Percentiles rank a stretch among this genome's conserved stretches.
phyloP scores from a whole-genome alignment of 2,888 invertebrate species.

The Congeria kusceri region DNA sequence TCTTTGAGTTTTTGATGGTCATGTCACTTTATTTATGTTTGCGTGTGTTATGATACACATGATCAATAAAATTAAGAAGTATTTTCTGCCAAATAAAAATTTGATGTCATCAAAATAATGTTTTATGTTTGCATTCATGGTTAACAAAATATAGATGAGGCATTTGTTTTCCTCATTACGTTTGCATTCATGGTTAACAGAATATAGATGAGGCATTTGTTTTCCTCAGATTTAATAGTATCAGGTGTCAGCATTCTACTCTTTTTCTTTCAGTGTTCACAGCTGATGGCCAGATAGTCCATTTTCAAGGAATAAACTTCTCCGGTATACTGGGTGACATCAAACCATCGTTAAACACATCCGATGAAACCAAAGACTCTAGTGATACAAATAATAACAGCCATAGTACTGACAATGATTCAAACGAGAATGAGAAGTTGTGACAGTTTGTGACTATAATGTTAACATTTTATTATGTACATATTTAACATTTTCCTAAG shows the following conservation, averaged over 20 bases:
- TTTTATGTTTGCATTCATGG: too few relatives aligned
- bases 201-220: too few relatives aligned
- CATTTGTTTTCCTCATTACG: too few relatives aligned
- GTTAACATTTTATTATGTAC: not conserved
- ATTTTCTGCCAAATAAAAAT: too few relatives aligned
- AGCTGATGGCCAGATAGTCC: slow-evolving; percentile 69
- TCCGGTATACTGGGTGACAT: slow-evolving; percentile 53
- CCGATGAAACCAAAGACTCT: slow-evolving; percentile 29
- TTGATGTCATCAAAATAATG: too few relatives aligned
- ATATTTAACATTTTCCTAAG: not conserved
- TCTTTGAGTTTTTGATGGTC: too few relatives aligned
- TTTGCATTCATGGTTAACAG: too few relatives aligned
- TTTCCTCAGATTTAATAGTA: too few relatives aligned
- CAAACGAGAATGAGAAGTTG: slow-evolving; percentile 41
- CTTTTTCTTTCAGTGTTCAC: slow-evolving; percentile 63
- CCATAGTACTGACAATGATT: slow-evolving; percentile 58
- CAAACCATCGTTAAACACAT: slow-evolving; percentile 42
- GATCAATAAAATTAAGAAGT: too few relatives aligned
- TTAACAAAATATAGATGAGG: too few relatives aligned
- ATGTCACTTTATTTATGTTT: too few relatives aligned
- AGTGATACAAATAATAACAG: slow-evolving; percentile 64
- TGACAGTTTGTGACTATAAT: not conserved
- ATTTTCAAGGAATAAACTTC: slow-evolving; percentile 49
- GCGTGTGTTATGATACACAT: too few relatives aligned
- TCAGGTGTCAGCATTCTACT: not conserved